phyloP scores from a whole-genome alignment of 53 echinoderm and acorn worm species.

The Luidia sarsii region DNA sequence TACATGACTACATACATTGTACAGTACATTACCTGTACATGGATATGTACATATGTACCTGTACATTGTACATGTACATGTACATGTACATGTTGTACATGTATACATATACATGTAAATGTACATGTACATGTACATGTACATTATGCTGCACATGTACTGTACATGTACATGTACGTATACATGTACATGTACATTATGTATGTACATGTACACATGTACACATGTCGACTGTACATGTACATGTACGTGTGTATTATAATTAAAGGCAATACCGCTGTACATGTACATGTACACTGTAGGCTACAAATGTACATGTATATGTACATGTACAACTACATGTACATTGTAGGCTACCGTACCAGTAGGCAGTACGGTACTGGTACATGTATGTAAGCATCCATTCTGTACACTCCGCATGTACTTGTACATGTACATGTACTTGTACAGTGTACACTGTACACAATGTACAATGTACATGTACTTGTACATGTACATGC shows the following conservation, averaged over 20 bases:
- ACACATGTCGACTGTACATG: not conserved
- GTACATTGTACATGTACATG: not conserved
- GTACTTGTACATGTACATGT: slow-evolving; percentile 7
- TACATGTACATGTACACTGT: not conserved
- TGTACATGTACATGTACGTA: not conserved
- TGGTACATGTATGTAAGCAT: too few relatives aligned
- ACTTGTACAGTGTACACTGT: not conserved
- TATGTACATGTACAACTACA: not conserved
- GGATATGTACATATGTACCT: not conserved
- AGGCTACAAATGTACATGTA: too few relatives aligned
- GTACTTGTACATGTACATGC: not conserved
- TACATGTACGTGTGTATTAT: slow-evolving; percentile 1
- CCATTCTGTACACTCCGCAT: not conserved
- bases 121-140: not conserved
- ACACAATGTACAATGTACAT: too few relatives aligned
- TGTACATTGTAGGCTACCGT: too few relatives aligned
- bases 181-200: not conserved
- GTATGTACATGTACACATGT: not conserved
- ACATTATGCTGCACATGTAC: not conserved
- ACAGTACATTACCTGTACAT: not conserved
- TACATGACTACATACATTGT: not conserved
- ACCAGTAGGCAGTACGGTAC: too few relatives aligned
- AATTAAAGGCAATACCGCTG: not conserved
- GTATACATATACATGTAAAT: not conserved
- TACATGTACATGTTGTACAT: not conserved